Percentiles rank a stretch among this genome's conserved stretches.
These are phyloP conservation scores for Pseudomyrmex concolor DNA, from an alignment of 1,140 invertebrate species.

Conservation along the genomic window DNA sequence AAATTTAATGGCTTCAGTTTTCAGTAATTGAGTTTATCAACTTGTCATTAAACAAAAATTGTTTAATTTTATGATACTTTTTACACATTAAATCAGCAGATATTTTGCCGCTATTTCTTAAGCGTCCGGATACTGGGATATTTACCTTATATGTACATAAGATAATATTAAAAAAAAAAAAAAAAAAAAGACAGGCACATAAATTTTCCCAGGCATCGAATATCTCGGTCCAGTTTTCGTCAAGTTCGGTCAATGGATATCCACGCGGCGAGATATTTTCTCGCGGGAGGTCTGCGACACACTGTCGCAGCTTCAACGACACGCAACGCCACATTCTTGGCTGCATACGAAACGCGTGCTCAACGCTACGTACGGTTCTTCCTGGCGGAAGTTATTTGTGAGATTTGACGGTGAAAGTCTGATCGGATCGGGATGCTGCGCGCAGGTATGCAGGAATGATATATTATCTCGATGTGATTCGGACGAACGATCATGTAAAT, in stretches of 20 bases:
- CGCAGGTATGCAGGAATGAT: conserved; percentile 80
- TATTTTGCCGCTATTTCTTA: no score
- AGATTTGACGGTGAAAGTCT: conserved; percentile 79
- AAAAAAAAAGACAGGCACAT: background rate
- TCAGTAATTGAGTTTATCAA: no score
- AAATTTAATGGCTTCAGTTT: no score
- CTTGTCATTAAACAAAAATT: no score
- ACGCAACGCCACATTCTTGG: conserved; percentile 81
- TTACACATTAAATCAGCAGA: no score
- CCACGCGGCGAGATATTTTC: conserved; percentile 84
- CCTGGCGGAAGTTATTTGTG: conserved; percentile 81
- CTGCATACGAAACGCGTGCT: conserved; percentile 77
- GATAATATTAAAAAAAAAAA: background rate
- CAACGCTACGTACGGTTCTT: conserved; percentile 77
- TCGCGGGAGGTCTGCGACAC: conserved; percentile 81
- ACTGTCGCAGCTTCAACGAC: conserved; percentile 82
- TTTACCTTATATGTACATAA: background rate
- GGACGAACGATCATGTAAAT: background rate
- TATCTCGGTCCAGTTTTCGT: conserved; percentile 84
- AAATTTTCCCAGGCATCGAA: conserved; percentile 77
- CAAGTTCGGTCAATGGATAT: conserved; percentile 86
- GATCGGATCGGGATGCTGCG: conserved; percentile 86
- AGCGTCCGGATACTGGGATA: no score
- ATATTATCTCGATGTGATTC: background rate
- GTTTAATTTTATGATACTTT: no score